Percentiles rank a stretch among this genome's conserved stretches.
Evolutionary conservation across 2,113 vertebrate species (phyloP).

Genomic region (Xyrauchen texanus): DNA sequence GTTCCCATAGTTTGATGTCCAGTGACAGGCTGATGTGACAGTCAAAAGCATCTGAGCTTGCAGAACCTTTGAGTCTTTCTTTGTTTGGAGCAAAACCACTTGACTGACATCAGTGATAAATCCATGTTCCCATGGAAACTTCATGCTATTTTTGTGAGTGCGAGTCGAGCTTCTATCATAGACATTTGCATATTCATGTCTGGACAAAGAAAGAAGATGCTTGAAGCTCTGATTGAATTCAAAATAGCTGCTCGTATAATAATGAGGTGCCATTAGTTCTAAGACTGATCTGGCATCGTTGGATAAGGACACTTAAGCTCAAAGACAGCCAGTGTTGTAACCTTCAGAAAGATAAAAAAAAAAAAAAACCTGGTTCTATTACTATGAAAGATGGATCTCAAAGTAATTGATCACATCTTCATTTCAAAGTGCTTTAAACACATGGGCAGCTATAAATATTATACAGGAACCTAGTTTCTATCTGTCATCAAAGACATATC

Average conservation of each 20-base stretch:
- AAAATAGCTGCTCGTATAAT: background rate
- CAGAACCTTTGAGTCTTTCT: conserved; percentile 26
- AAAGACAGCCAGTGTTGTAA: conserved; percentile 6
- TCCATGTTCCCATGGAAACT: conserved; percentile 56
- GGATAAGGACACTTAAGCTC: background rate
- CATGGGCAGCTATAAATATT: background rate
- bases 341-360: conserved; percentile 15
- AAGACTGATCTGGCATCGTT: background rate
- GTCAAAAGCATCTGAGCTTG: background rate
- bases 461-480: background rate
- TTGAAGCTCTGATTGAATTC: conserved; percentile 7
- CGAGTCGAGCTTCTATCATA: conserved; percentile 40
- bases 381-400: background rate
- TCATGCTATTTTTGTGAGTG: conserved; percentile 50
- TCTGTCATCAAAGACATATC: background rate
- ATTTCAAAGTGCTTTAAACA: conserved; percentile 22
- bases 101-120: conserved; percentile 43
- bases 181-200: conserved; percentile 53
- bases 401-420: conserved; percentile 9
- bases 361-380: conserved; percentile 29
- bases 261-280: conserved; percentile 3
- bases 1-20: background rate
- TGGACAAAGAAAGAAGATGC: conserved; percentile 39
- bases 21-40: background rate
- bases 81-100: conserved; percentile 24